phyloP scores from a whole-genome alignment of 1,140 invertebrate genomes.

The Bombus sibiricus region DNA sequence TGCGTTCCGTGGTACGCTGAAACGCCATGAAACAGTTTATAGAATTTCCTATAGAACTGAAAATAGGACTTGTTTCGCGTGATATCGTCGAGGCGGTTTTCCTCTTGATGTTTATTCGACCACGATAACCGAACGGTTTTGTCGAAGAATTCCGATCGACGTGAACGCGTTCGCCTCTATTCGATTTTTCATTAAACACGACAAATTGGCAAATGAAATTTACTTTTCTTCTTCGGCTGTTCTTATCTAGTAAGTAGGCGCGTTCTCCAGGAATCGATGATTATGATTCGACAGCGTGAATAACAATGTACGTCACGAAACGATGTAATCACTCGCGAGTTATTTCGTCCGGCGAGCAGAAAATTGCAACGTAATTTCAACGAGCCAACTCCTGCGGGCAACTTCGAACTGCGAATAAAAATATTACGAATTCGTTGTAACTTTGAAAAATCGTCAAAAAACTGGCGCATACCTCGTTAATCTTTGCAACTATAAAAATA shows the following conservation, averaged over 20 bases:
- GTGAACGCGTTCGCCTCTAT: background rate
- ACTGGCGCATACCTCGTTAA: background rate
- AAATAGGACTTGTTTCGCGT: slow-evolving; percentile 1
- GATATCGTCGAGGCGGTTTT: background rate
- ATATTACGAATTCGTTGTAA: background rate
- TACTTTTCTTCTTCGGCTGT: too few species aligned
- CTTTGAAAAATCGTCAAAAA: background rate
- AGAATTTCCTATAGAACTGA: slow-evolving; percentile 2
- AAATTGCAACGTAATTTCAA: background rate
- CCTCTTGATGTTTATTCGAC: background rate
- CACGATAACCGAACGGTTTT: background rate
- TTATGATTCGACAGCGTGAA: background rate
- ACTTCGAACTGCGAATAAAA: too few species aligned
- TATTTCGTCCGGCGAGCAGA: background rate
- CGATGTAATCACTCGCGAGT: slow-evolving; percentile 20
- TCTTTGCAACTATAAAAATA: too few species aligned
- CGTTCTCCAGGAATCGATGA: too few species aligned
- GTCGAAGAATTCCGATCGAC: background rate
- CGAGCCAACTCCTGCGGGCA: background rate
- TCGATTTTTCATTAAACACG: background rate
- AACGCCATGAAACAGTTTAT: background rate
- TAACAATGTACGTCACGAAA: background rate
- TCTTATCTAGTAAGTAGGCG: too few species aligned
- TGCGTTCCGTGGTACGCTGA: background rate
- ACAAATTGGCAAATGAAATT: background rate